These are phyloP conservation scores for Dryobates pubescens DNA, from an alignment of 2,797 vertebrate species.

Conservation along the genomic window DNA sequence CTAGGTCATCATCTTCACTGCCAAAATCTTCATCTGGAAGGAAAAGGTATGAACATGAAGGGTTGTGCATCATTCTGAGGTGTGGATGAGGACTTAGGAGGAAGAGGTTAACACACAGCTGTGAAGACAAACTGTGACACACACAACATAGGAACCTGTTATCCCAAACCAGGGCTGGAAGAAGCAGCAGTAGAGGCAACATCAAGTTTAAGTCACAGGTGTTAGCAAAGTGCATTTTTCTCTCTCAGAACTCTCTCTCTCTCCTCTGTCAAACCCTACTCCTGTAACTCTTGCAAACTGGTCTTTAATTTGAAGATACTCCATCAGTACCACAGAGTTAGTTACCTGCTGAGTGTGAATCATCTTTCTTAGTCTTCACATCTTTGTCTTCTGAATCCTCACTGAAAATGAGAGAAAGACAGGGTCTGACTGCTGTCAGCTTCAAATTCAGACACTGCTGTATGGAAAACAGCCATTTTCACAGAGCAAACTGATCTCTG, in stretches of 20 bases:
- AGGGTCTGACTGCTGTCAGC: neutral
- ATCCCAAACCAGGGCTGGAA: neutral
- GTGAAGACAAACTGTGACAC: neutral
- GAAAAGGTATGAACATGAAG: neutral
- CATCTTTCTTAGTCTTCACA: conserved; percentile 93
- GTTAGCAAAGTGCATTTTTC: neutral
- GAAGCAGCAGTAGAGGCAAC: neutral
- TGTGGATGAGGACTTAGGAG: neutral
- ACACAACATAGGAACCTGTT: neutral
- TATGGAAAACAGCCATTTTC: neutral
- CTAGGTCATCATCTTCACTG: conserved; percentile 88
- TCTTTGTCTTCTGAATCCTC: conserved; percentile 98
- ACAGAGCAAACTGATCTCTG: neutral
- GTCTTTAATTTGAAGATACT: neutral
- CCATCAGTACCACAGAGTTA: neutral
- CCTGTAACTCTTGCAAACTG: neutral
- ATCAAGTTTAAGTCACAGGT: rapidly evolving
- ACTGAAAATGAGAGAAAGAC: conserved; percentile 72
- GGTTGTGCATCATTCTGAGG: neutral
- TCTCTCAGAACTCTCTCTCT: neutral
- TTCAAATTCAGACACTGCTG: neutral
- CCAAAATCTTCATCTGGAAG: conserved; percentile 86
- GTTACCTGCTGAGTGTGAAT: conserved; percentile 91
- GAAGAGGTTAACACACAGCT: neutral
- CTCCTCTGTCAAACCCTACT: neutral